phyloP scores from a whole-genome alignment of 1,140 invertebrate genomes.

The Cydia pomonella region DNA sequence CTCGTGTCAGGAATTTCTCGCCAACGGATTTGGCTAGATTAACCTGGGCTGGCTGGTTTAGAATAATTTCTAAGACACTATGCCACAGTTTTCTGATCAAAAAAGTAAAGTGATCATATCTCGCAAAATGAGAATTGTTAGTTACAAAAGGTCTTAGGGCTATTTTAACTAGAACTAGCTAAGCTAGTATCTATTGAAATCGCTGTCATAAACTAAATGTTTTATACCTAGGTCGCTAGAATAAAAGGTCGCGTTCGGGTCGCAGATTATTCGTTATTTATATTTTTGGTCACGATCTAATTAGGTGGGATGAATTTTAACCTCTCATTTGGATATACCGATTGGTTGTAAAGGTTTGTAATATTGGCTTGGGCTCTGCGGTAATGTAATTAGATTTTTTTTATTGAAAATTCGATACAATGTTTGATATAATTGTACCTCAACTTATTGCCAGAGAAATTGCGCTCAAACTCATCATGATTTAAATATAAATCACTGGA shows the following conservation, averaged over 20 bases:
- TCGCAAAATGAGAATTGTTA: neutral
- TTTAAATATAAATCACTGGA: conserved; percentile 1
- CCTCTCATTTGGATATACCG: neutral
- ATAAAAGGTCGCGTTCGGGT: conserved; percentile 4
- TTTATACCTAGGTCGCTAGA: conserved; percentile 5
- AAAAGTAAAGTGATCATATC: neutral
- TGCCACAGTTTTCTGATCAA: neutral
- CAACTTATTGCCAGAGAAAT: neutral
- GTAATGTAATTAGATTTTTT: too few species aligned
- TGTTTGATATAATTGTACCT: too few species aligned
- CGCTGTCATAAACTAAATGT: neutral
- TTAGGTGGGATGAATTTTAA: conserved; percentile 23
- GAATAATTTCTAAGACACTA: too few species aligned
- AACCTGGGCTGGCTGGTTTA: too few species aligned
- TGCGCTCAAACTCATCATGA: neutral
- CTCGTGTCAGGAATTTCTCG: too few species aligned
- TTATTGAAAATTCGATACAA: too few species aligned
- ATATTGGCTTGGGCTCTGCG: neutral
- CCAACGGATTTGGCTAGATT: too few species aligned
- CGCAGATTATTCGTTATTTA: neutral
- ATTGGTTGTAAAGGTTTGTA: neutral
- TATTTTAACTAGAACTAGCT: conserved; percentile 28
- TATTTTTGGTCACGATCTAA: conserved; percentile 16
- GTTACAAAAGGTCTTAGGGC: conserved; percentile 2
- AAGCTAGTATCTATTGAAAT: conserved; percentile 14